Percentiles rank a stretch among this genome's conserved stretches.
Evolutionary conservation across 2,113 vertebrate genomes (phyloP).

Genomic region (Camelus bactrianus): DNA sequence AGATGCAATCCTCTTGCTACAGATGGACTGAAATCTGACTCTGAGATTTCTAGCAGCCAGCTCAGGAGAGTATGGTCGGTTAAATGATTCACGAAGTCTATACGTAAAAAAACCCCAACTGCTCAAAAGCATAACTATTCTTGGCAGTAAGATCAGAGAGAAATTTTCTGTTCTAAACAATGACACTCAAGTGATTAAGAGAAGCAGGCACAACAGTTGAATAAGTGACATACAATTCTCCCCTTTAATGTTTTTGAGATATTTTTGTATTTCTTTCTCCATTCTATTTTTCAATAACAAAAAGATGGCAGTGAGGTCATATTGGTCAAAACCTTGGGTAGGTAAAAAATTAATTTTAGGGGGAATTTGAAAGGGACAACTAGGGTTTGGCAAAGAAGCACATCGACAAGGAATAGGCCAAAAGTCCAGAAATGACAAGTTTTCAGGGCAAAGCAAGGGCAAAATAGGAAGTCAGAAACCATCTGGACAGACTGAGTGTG

Average conservation of each 20-base stretch:
- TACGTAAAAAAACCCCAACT: constrained; percentile 59
- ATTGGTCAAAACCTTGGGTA: constrained; percentile 12
- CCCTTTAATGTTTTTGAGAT: not conserved
- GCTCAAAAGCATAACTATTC: constrained; percentile 60
- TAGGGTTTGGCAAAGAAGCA: not conserved
- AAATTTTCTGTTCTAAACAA: constrained; percentile 60
- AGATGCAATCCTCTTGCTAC: constrained; percentile 17
- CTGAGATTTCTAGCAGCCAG: constrained; percentile 54
- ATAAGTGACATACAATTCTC: not conserved
- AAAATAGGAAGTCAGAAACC: constrained; percentile 27
- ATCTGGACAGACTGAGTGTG: not conserved
- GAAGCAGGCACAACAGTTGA: constrained; percentile 10
- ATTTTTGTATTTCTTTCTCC: not conserved
- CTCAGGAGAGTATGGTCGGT: constrained; percentile 50
- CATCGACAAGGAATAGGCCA: not conserved
- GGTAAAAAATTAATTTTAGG: not conserved
- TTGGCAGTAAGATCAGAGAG: constrained; percentile 14
- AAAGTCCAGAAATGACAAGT: constrained; percentile 23
- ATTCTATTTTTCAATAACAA: constrained; percentile 9
- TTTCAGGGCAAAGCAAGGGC: constrained; percentile 49
- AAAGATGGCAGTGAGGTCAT: not conserved
- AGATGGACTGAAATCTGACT: constrained; percentile 65
- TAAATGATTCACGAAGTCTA: constrained; percentile 49
- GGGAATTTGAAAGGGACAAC: constrained; percentile 11
- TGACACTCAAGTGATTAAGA: constrained; percentile 35